These are phyloP conservation scores for Brachyalestes nurse DNA, from an alignment of 2,797 vertebrate species.

Conservation along the genomic window DNA sequence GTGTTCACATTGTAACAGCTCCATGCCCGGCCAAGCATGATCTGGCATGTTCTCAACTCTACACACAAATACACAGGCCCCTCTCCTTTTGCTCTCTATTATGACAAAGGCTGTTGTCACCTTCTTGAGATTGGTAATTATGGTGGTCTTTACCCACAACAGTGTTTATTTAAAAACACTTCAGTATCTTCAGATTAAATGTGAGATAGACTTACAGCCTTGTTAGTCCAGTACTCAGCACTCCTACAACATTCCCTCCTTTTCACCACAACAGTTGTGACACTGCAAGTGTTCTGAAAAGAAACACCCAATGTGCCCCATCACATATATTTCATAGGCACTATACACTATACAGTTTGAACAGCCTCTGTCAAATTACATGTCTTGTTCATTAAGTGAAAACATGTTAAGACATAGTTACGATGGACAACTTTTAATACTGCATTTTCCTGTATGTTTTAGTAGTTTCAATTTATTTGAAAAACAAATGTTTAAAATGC, in stretches of 20 bases:
- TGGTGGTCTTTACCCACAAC: constrained; percentile 30
- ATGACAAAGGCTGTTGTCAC: constrained; percentile 56
- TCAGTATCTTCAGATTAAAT: constrained; percentile 28
- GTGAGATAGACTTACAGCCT: constrained; percentile 24
- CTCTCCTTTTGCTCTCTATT: constrained; percentile 51
- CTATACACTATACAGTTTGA: neutral
- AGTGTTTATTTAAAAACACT: constrained; percentile 56
- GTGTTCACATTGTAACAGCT: constrained; percentile 48
- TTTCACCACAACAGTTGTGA: constrained; percentile 17
- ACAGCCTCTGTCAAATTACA: too few species aligned
- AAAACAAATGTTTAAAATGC: too few species aligned
- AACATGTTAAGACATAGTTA: too few species aligned
- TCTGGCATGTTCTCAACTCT: constrained; percentile 39
- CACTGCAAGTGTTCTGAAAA: neutral
- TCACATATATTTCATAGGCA: neutral
- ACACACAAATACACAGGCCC: constrained; percentile 14
- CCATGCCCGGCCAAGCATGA: constrained; percentile 46
- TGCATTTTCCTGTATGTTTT: too few species aligned
- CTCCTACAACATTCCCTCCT: neutral
- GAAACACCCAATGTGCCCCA: neutral
- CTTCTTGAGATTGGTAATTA: constrained; percentile 49
- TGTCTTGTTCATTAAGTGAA: too few species aligned
- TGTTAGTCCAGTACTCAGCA: neutral
- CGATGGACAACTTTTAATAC: too few species aligned
- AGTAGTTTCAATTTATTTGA: too few species aligned